Base-by-base conservation (phyloP, 2,888 invertebrate species). In the Altica lythri region DNA sequence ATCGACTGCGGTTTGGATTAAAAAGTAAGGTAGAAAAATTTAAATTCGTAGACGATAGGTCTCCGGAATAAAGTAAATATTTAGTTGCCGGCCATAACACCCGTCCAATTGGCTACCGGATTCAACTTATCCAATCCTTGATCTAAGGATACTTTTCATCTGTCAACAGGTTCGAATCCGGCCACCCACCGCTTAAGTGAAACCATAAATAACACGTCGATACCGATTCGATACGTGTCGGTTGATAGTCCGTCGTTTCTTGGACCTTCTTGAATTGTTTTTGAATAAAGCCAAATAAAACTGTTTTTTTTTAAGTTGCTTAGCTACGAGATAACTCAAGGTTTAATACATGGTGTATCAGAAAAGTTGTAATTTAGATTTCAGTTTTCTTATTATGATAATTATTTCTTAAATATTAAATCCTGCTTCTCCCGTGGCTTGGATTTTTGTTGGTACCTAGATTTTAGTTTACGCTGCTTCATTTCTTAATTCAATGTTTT, bases 111-210 rank as follows among this genome's bases (percentile, higher is more conserved):
- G 74, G 77, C 77, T 77, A 77, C 77, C 75, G 77, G 72, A 74
- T 73, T 74, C 72, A 65, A 69, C 72, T 76, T 77, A 76, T 77
- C 77, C 76, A 77, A 76, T 77, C 74, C 71, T 67, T 69, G 74
- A 77, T 77, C 77, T 76, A 68, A 64, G 73, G 71, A 76, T 74
- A 77, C 76, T 75, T 76, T 76, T 76, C 75, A 76, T 75, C 76
- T 76, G 77, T 76, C 76, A 76, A 65, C 75, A 68, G 64, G 65
- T 68, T 66, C 61, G 67, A 63, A 65, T 66, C 66, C 53, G 75
- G 74, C 76, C 77, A 76, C 75, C 77, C 75, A 75, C 75, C 72
- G 55, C 34, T 55, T 51, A 69, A 71, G 68, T 65, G 68, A 73
- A 71, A 71, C 74, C 69, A 75, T 75, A 75, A 76, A 76, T 75